phyloP scores from a whole-genome alignment of 2,797 vertebrate genomes.

The Mastacembelus armatus region DNA sequence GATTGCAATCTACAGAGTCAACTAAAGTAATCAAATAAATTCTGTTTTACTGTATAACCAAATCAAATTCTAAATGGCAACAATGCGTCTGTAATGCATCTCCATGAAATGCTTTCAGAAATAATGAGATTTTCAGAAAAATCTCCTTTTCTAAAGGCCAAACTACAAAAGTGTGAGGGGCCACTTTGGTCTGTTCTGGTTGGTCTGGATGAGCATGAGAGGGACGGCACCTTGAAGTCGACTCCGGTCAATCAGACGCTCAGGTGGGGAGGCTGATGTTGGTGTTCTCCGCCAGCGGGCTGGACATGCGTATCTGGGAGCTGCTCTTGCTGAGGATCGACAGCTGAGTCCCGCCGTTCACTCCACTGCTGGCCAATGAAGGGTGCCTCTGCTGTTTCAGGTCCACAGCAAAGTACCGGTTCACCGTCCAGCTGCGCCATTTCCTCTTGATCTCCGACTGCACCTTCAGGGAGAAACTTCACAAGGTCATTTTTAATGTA shows the following conservation, averaged over 20 bases:
- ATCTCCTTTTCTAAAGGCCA: slow-evolving; percentile 40
- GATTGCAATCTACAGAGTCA: slow-evolving; percentile 3
- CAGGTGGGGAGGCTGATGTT: slow-evolving; percentile 92
- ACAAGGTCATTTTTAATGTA: slow-evolving; percentile 91
- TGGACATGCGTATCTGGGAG: slow-evolving; percentile 99
- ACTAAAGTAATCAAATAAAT: slow-evolving; percentile 28
- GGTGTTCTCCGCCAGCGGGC: slow-evolving; percentile 93
- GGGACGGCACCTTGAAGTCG: slow-evolving; percentile 54
- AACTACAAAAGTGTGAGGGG: slow-evolving; percentile 55
- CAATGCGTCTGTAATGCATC: slow-evolving; percentile 8
- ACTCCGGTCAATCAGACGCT: slow-evolving; percentile 71
- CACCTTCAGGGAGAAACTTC: slow-evolving; percentile 95
- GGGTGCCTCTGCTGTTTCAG: slow-evolving; percentile 97
- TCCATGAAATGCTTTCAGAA: slow-evolving; percentile 51
- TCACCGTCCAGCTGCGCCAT: slow-evolving; percentile 99
- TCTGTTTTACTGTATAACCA: background rate
- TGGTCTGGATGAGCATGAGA: slow-evolving; percentile 54
- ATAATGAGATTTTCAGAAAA: slow-evolving; percentile 47
- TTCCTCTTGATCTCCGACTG: slow-evolving; percentile 99
- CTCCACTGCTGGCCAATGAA: slow-evolving; percentile 97
- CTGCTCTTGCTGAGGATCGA: slow-evolving; percentile 99
- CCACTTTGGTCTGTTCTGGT: slow-evolving; percentile 74
- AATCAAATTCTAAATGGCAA: slow-evolving; percentile 26
- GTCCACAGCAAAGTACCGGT: slow-evolving; percentile 99
- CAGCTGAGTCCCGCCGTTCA: slow-evolving; percentile 97